Conservation (phyloP, 2,888 invertebrate genomes). For the Cheilosia pagana region DNA sequence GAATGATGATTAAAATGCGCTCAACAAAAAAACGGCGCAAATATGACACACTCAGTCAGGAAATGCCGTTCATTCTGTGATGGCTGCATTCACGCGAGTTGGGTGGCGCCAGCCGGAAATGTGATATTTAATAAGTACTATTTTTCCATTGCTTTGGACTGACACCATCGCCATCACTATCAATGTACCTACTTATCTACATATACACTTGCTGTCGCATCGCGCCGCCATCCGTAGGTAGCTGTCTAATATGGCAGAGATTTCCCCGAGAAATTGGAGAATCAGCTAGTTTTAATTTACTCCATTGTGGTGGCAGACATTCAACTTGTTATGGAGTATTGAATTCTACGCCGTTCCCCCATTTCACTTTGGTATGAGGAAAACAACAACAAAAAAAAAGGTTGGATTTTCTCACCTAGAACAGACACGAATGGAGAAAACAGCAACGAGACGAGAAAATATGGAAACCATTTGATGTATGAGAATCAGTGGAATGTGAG, state of each 20-base stretch:
- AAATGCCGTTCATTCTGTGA: slow-evolving; percentile 15
- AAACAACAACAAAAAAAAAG: not conserved
- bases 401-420: slow-evolving; percentile 26
- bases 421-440: not conserved
- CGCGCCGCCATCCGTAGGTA: slow-evolving; percentile 9
- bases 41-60: slow-evolving; percentile 10
- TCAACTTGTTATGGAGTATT: slow-evolving; percentile 28
- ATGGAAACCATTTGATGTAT: slow-evolving; percentile 20
- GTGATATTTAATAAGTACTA: slow-evolving; percentile 41
- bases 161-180: slow-evolving; percentile 9
- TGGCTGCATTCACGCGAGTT: slow-evolving; percentile 9
- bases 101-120: slow-evolving; percentile 56
- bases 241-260: slow-evolving; percentile 18
- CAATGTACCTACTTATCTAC: not conserved
- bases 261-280: slow-evolving; percentile 44
- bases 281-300: slow-evolving; percentile 44
- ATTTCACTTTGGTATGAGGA: slow-evolving; percentile 10
- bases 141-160: slow-evolving; percentile 25
- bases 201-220: not conserved
- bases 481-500: slow-evolving; percentile 22
- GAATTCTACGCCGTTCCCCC: slow-evolving; percentile 24
- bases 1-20: slow-evolving; percentile 19
- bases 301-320: slow-evolving; percentile 39
- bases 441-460: not conserved
- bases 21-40: not conserved